A percentile compares a stretch with the other conserved stretches of the same genome.
Evolutionary conservation across 2,113 vertebrate genomes (phyloP).

Genomic region (Irena cyanogastra): DNA sequence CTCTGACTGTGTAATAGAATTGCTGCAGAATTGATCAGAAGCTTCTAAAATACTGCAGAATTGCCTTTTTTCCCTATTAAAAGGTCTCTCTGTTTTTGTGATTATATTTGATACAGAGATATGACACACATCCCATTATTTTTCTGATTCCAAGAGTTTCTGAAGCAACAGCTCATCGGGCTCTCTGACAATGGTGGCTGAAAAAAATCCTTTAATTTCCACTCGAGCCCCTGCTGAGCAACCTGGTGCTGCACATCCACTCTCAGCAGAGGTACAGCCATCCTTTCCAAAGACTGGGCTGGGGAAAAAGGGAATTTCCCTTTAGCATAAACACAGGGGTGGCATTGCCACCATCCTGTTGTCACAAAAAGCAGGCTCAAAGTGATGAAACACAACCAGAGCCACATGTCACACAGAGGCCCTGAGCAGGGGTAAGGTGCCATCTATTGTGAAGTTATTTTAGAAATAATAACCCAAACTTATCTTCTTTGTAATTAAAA

Average conservation of each 20-base stretch:
- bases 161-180: background rate
- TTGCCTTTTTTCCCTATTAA: background rate
- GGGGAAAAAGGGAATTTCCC: background rate
- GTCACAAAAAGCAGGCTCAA: background rate
- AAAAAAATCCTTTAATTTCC: background rate
- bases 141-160: background rate
- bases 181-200: rapidly evolving
- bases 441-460: background rate
- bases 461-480: background rate
- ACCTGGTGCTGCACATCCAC: background rate
- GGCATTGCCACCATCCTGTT: background rate
- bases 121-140: background rate
- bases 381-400: background rate
- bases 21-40: background rate
- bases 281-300: rapidly evolving
- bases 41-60: background rate
- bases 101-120: rapidly evolving
- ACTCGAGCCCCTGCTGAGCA: rapidly evolving
- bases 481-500: background rate
- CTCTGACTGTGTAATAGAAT: background rate
- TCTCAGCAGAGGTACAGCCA: background rate
- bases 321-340: background rate
- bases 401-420: too few species aligned
- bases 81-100: background rate
- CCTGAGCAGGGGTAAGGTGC: background rate